Percentiles rank a stretch among this genome's conserved stretches.
These are phyloP conservation scores for Apoda limacodes DNA, from an alignment of 2,888 invertebrate species.

Conservation along the genomic window DNA sequence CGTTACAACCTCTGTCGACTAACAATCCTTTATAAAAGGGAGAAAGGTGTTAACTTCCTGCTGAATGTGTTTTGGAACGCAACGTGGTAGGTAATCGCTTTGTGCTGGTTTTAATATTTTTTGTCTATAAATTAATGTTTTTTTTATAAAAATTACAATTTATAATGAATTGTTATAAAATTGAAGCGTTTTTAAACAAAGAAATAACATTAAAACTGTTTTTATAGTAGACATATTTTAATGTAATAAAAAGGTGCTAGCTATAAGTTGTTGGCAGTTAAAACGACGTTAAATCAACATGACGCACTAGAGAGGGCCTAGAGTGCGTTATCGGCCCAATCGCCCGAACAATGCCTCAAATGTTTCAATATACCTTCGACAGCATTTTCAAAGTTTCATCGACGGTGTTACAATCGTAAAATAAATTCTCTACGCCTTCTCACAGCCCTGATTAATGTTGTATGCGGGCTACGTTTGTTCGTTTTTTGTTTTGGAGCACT, in stretches of 20 bases:
- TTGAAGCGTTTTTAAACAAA: too few relatives aligned
- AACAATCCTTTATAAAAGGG: too few relatives aligned
- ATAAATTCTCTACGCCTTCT: constrained; percentile 69
- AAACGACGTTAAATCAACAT: constrained; percentile 69
- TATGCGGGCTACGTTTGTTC: constrained; percentile 31
- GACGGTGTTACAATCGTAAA: constrained; percentile 66
- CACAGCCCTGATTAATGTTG: constrained; percentile 66
- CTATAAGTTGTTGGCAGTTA: too few relatives aligned
- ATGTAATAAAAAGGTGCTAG: constrained; percentile 67
- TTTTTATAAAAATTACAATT: too few relatives aligned
- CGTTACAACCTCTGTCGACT: too few relatives aligned
- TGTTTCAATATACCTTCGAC: constrained; percentile 66
- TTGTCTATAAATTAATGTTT: too few relatives aligned
- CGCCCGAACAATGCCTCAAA: constrained; percentile 62
- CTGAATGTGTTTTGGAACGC: too few relatives aligned
- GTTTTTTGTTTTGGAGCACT: constrained; percentile 47
- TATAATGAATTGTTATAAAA: too few relatives aligned
- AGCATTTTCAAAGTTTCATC: constrained; percentile 69
- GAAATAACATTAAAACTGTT: constrained; percentile 65
- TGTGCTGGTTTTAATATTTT: too few relatives aligned
- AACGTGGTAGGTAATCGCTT: too few relatives aligned
- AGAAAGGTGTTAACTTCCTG: too few relatives aligned
- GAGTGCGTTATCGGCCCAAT: constrained; percentile 60
- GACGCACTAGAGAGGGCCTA: constrained; percentile 40
- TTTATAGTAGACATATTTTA: too few relatives aligned